phyloP scores from a whole-genome alignment of 2,888 invertebrate species.

The Kryphioiulus occultus region DNA sequence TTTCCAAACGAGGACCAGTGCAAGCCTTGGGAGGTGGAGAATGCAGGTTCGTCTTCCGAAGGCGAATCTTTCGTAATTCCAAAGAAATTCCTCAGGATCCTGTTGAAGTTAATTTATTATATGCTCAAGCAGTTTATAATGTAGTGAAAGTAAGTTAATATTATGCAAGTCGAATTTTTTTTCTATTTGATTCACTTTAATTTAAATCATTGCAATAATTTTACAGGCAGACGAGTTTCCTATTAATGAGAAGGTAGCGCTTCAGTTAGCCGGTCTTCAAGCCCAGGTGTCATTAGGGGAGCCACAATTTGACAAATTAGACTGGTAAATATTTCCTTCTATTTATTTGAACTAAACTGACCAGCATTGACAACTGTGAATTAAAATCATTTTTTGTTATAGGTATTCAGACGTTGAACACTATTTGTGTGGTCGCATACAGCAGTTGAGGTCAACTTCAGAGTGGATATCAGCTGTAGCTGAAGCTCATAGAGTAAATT shows the following conservation, averaged over 20 bases:
- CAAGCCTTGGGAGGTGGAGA: conserved; percentile 82
- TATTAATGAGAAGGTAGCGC: conserved; percentile 91
- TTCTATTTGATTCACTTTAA: not conserved
- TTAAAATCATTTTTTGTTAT: conserved; percentile 41
- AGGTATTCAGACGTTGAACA: conserved; percentile 87
- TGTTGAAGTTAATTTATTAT: conserved; percentile 90
- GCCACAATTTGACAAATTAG: conserved; percentile 65
- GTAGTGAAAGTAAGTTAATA: conserved; percentile 80
- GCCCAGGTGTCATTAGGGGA: conserved; percentile 94
- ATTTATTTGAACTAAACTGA: not conserved
- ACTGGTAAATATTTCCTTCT: conserved; percentile 54
- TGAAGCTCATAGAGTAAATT: conserved; percentile 62
- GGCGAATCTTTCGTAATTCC: conserved; percentile 85
- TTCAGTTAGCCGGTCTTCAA: conserved; percentile 92
- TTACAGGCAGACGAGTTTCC: conserved; percentile 89
- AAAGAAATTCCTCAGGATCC: conserved; percentile 93
- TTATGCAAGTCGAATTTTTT: not conserved
- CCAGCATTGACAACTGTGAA: not conserved
- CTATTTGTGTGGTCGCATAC: conserved; percentile 70
- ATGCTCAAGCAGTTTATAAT: conserved; percentile 93
- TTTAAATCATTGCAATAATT: conserved; percentile 39
- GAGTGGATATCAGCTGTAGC: conserved; percentile 63
- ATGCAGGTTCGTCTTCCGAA: conserved; percentile 90
- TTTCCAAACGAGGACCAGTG: conserved; percentile 56
- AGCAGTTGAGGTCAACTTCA: conserved; percentile 58